These are phyloP conservation scores for Belonocnema kinseyi DNA, from an alignment of 1,140 invertebrate genomes.

Conservation along the genomic window DNA sequence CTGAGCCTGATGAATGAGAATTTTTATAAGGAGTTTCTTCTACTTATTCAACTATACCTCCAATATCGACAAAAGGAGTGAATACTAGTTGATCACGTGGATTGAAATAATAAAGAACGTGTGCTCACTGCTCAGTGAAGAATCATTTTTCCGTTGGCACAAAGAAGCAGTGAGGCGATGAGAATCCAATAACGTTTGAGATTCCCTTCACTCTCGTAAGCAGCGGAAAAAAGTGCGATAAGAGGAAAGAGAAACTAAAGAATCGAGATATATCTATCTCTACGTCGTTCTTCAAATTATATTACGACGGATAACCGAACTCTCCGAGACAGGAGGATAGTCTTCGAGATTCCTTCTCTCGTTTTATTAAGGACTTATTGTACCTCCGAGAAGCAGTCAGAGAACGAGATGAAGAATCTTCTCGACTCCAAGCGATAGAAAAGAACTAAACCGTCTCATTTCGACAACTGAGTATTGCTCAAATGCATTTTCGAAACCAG, in stretches of 20 bases:
- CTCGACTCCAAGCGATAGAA: background rate
- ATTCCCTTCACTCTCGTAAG: conserved; percentile 17
- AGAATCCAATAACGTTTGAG: conserved; percentile 26
- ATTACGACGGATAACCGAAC: conserved; percentile 20
- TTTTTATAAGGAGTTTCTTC: background rate
- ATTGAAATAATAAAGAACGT: conserved; percentile 27
- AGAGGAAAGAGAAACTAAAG: conserved; percentile 15
- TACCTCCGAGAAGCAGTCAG: background rate
- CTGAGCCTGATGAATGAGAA: too few relatives aligned
- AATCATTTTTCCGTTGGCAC: background rate
- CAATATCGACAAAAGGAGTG: background rate
- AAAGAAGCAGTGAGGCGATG: conserved; percentile 18
- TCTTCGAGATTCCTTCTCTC: conserved; percentile 12
- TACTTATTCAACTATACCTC: background rate
- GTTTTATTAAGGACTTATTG: background rate
- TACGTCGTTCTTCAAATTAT: conserved; percentile 14
- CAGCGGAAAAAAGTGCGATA: conserved; percentile 9
- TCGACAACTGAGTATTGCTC: too few relatives aligned
- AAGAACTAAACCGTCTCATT: background rate
- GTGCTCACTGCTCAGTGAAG: conserved; percentile 21
- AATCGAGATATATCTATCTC: conserved; percentile 13
- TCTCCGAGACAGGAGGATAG: conserved; percentile 2
- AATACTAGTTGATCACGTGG: conserved; percentile 9
- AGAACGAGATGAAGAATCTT: conserved; percentile 6
- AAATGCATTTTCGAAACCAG: background rate